phyloP scores from a whole-genome alignment of 2,113 vertebrate genomes.

The Esox niger region DNA sequence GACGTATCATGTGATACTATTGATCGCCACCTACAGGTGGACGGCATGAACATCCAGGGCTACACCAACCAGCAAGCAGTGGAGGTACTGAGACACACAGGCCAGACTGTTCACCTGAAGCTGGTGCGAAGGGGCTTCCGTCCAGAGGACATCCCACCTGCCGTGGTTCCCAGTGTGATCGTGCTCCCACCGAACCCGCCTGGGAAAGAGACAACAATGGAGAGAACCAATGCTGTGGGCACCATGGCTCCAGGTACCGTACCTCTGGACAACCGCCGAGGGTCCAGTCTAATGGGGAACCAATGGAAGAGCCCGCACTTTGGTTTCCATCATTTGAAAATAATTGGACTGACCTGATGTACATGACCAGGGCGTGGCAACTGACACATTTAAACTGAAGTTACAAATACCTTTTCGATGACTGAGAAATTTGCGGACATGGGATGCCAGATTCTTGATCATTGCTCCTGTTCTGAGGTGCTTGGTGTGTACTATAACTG shows the following conservation, averaged over 20 bases:
- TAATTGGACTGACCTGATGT: too few relatives aligned
- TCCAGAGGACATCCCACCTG: conserved; percentile 70
- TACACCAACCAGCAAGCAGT: conserved; percentile 98
- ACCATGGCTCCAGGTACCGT: conserved; percentile 55
- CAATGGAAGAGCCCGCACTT: too few relatives aligned
- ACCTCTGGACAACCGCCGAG: background rate
- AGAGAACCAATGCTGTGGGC: conserved; percentile 41
- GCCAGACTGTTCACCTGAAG: conserved; percentile 85
- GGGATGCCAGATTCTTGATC: background rate
- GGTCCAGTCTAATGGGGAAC: background rate
- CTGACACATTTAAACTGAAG: too few relatives aligned
- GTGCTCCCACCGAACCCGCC: conserved; percentile 28
- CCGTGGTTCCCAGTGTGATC: conserved; percentile 16
- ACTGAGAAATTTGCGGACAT: too few relatives aligned
- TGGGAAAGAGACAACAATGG: conserved; percentile 63
- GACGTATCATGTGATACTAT: background rate
- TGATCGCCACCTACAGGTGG: conserved; percentile 77
- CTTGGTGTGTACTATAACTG: too few relatives aligned
- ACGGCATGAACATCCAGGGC: conserved; percentile 89
- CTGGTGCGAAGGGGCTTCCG: conserved; percentile 80
- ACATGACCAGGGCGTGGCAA: too few relatives aligned
- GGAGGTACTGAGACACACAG: conserved; percentile 87
- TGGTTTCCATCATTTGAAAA: too few relatives aligned
- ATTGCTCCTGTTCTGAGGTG: background rate
- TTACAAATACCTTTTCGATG: too few relatives aligned